Evolutionary conservation across 2,113 vertebrate genomes (phyloP).

Genomic region (Rhinogobius similis): DNA sequence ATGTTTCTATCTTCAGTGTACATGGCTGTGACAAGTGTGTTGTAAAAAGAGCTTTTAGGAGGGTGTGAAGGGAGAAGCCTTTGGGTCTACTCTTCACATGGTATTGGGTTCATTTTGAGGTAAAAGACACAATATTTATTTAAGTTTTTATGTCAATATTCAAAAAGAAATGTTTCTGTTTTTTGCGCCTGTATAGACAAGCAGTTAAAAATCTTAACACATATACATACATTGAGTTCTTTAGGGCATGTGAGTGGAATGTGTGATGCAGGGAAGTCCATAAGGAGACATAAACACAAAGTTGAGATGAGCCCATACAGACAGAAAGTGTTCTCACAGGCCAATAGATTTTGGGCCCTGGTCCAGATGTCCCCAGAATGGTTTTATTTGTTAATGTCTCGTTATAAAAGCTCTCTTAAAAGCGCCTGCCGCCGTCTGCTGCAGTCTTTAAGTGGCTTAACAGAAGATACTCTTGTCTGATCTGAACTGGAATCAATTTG

Average conservation of each 20-base stretch:
- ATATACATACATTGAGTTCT: conserved; percentile 33
- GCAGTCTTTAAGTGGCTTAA: conserved; percentile 68
- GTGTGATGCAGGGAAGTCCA: conserved; percentile 44
- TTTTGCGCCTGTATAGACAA: conserved; percentile 40
- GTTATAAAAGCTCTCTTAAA: conserved; percentile 68
- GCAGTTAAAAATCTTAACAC: no score
- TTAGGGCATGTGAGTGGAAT: conserved; percentile 27
- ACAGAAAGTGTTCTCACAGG: conserved; percentile 46
- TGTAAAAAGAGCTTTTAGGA: conserved; percentile 69
- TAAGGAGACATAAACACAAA: conserved; percentile 34
- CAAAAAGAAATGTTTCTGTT: conserved; percentile 41
- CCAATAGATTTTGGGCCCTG: conserved; percentile 45
- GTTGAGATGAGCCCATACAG: conserved; percentile 36
- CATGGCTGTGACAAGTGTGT: conserved; percentile 69
- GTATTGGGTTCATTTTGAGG: conserved; percentile 65
- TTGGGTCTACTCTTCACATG: conserved; percentile 62
- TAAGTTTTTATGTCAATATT: conserved; percentile 57
- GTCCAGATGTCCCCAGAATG: conserved; percentile 67
- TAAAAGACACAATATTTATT: conserved; percentile 73
- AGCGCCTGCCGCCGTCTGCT: conserved; percentile 45
- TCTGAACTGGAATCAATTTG: conserved; percentile 76
- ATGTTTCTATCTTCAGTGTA: conserved; percentile 65
- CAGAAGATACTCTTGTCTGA: conserved; percentile 75
- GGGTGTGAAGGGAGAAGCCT: conserved; percentile 59
- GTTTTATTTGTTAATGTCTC: conserved; percentile 70